Evolutionary conservation across 2,797 vertebrate species (phyloP).

Genomic region (Micrastur ruficollis): DNA sequence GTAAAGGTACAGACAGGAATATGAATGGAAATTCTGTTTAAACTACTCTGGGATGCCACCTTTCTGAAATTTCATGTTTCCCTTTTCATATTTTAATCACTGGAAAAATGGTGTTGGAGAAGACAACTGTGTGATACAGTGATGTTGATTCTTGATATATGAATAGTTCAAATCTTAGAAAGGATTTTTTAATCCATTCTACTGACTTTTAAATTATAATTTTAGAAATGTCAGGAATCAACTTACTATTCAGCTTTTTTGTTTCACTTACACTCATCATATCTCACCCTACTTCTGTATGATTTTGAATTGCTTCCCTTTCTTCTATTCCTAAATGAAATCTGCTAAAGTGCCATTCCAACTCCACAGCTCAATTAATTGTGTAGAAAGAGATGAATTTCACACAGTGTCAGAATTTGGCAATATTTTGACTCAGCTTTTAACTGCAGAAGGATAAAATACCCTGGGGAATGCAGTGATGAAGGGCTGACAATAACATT

Average conservation of each 20-base stretch:
- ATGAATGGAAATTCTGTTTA: not conserved
- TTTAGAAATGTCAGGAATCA: not conserved
- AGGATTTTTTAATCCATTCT: not conserved
- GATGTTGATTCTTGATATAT: not conserved
- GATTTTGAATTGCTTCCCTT: not conserved
- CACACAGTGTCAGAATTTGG: not conserved
- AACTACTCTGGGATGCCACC: constrained; percentile 6
- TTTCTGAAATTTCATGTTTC: not conserved
- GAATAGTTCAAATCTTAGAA: not conserved
- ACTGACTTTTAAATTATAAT: not conserved
- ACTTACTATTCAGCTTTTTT: not conserved
- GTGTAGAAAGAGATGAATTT: not conserved
- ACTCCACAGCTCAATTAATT: not conserved
- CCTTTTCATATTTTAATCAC: not conserved
- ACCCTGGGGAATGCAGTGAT: not conserved
- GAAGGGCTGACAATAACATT: not conserved
- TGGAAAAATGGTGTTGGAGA: not conserved
- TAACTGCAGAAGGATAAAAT: not conserved
- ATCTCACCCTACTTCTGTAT: not conserved
- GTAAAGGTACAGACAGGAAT: not conserved
- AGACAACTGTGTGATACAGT: not conserved
- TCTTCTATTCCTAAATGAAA: not conserved
- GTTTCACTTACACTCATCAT: not conserved
- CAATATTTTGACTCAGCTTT: constrained; percentile 17
- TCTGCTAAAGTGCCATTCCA: not conserved